Conservation (phyloP, 2,797 vertebrate genomes). For the Sebastes reedi region DNA sequence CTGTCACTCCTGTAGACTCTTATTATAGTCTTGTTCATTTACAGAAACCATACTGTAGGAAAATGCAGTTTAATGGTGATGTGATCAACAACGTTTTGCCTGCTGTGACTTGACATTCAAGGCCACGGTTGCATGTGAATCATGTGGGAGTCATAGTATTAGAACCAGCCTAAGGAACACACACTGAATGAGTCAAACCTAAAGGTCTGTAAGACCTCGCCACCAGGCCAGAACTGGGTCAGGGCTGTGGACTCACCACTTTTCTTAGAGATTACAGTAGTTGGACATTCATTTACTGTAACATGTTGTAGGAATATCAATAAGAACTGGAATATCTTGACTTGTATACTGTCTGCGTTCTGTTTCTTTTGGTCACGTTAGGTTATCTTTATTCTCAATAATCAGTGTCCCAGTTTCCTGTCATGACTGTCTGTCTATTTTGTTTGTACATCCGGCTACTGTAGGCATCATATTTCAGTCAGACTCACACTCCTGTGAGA, state of each 20-base stretch:
- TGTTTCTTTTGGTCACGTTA: background rate
- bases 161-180: background rate
- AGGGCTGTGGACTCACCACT: background rate
- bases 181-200: background rate
- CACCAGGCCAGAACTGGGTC: background rate
- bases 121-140: slow-evolving; percentile 24
- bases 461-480: slow-evolving; percentile 24
- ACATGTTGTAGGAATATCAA: background rate
- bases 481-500: background rate
- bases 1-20: background rate
- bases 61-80: background rate
- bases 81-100: background rate
- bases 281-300: background rate
- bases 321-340: background rate
- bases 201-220: slow-evolving; percentile 2
- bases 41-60: background rate
- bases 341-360: background rate
- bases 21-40: background rate
- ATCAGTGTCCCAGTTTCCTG: background rate
- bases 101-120: slow-evolving; percentile 20
- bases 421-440: background rate
- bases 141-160: slow-evolving; percentile 12
- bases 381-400: background rate
- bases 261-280: background rate
- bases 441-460: slow-evolving; percentile 16